These are phyloP conservation scores for Parascotia fuliginaria DNA, from an alignment of 2,888 invertebrate species.

Conservation along the genomic window DNA sequence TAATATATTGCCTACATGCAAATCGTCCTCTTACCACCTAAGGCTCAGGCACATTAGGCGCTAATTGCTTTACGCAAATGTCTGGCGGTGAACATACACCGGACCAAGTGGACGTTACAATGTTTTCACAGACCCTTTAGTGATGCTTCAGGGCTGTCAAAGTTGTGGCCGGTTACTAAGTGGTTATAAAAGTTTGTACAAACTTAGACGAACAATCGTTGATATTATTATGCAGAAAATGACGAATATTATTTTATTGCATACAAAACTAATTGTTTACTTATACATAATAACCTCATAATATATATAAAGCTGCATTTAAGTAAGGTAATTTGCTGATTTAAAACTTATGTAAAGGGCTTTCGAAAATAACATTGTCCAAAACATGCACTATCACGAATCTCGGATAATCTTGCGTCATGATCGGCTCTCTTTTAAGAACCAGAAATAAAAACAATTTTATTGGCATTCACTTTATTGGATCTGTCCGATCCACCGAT, in stretches of 20 bases:
- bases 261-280: too few species aligned
- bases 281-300: too few species aligned
- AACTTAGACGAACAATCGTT: too few species aligned
- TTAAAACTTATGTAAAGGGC: too few species aligned
- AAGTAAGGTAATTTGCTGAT: too few species aligned
- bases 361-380: neutral
- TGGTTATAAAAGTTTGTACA: neutral
- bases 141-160: slow-evolving; percentile 30
- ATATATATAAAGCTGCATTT: too few species aligned
- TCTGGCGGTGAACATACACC: slow-evolving; percentile 55
- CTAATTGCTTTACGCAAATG: slow-evolving; percentile 80
- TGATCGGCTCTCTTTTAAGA: slow-evolving; percentile 16
- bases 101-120: slow-evolving; percentile 51
- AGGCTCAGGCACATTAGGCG: slow-evolving; percentile 69
- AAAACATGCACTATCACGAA: slow-evolving; percentile 5
- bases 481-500: slow-evolving; percentile 45
- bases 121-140: slow-evolving; percentile 56
- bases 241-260: too few species aligned
- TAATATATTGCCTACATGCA: neutral
- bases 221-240: too few species aligned
- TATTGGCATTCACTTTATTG: slow-evolving; percentile 41
- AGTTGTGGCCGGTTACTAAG: neutral
- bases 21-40: slow-evolving; percentile 37
- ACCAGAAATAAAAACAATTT: slow-evolving; percentile 31
- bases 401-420: slow-evolving; percentile 13